phyloP scores from a whole-genome alignment of 2,113 vertebrate species.

The Microtus montanus region DNA sequence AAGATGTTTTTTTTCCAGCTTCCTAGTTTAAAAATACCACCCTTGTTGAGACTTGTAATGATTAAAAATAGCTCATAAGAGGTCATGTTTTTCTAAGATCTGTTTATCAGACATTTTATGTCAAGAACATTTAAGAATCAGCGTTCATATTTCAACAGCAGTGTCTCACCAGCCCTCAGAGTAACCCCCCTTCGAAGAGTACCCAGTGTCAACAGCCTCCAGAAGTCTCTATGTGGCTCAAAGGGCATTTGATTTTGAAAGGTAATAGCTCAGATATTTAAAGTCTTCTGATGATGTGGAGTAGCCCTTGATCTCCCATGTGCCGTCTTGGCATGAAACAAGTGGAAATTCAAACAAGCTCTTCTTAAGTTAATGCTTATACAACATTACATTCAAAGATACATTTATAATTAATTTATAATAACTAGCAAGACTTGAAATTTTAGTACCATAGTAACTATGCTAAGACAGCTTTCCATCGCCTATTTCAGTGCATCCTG shows the following conservation, averaged over 20 bases:
- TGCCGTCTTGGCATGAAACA: background rate
- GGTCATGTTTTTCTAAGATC: slow-evolving; percentile 72
- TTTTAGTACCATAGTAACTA: background rate
- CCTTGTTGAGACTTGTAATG: slow-evolving; percentile 73
- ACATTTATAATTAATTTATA: slow-evolving; percentile 4
- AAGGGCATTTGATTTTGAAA: slow-evolving; percentile 31
- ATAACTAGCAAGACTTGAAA: background rate
- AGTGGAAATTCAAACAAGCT: background rate
- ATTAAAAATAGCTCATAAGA: slow-evolving; percentile 79
- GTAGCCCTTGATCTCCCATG: background rate
- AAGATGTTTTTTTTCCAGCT: slow-evolving; percentile 73
- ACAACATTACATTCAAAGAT: background rate
- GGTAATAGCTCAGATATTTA: background rate
- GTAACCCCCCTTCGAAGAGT: background rate
- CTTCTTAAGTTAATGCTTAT: background rate
- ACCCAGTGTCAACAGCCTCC: background rate
- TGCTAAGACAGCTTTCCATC: background rate
- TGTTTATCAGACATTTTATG: slow-evolving; percentile 77
- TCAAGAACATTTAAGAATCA: slow-evolving; percentile 71
- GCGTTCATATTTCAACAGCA: slow-evolving; percentile 58
- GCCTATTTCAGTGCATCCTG: background rate
- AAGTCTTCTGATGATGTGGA: background rate
- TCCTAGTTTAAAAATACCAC: slow-evolving; percentile 80
- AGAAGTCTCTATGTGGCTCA: background rate
- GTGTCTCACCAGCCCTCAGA: slow-evolving; percentile 1